These are phyloP conservation scores for Campoplex capitator DNA, from an alignment of 2,888 invertebrate genomes.

Conservation along the genomic window DNA sequence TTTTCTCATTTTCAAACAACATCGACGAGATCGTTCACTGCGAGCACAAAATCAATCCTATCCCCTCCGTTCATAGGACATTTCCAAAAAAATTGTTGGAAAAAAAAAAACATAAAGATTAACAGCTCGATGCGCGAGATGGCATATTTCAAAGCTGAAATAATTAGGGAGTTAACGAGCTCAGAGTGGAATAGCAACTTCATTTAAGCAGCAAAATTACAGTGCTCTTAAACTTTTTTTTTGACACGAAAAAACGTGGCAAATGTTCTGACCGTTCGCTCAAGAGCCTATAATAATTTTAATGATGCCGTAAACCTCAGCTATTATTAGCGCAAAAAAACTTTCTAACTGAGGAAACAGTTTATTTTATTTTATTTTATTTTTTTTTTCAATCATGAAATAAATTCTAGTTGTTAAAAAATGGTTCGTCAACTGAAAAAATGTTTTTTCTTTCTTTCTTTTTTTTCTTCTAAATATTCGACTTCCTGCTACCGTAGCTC, in stretches of 20 bases:
- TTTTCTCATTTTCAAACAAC: too few relatives aligned
- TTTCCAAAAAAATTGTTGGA: background rate
- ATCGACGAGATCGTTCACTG: too few relatives aligned
- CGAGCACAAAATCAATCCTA: background rate
- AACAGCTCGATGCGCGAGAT: background rate
- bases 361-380: too few relatives aligned
- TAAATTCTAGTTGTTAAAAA: background rate
- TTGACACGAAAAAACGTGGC: background rate
- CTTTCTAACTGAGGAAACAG: constrained; percentile 2
- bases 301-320: background rate
- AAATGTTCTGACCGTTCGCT: background rate
- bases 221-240: constrained; percentile 4
- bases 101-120: background rate
- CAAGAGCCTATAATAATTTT: background rate
- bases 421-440: background rate
- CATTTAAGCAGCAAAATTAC: constrained; percentile 9
- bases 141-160: background rate
- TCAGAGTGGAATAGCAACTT: background rate
- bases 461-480: background rate
- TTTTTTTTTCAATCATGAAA: background rate
- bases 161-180: background rate
- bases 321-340: background rate
- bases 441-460: background rate
- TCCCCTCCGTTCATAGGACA: background rate
- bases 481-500: background rate